A percentile compares a stretch with the other conserved stretches of the same genome.
phyloP scores from a whole-genome alignment of 2,113 vertebrate species.

The Narcine bancroftii region DNA sequence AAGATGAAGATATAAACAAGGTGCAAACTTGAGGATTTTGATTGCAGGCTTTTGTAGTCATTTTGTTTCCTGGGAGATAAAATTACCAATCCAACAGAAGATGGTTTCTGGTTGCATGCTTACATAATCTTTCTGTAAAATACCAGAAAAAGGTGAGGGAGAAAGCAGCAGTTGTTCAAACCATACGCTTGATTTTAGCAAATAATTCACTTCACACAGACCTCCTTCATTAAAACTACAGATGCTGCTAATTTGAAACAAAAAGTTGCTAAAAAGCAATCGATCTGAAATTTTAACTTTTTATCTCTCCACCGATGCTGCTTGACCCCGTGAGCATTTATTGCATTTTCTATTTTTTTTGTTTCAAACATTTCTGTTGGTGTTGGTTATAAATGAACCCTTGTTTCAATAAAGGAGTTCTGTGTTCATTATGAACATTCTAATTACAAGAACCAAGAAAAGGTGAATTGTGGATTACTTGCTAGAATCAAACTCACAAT shows the following conservation, averaged over 20 bases:
- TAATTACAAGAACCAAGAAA: no score
- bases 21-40: not conserved
- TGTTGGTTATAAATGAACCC: not conserved
- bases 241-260: no score
- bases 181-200: not conserved
- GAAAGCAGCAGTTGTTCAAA: not conserved
- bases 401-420: no score
- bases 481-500: no score
- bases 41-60: not conserved
- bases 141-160: not conserved
- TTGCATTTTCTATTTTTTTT: no score
- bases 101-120: not conserved
- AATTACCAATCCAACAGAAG: not conserved
- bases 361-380: not conserved
- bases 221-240: not conserved
- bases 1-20: not conserved
- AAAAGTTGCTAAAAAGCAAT: no score
- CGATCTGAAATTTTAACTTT: no score
- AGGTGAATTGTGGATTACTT: no score
- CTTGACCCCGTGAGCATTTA: no score
- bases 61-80: not conserved
- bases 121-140: not conserved
- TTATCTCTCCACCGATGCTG: no score
- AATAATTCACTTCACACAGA: not conserved
- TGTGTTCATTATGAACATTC: no score